Evolutionary conservation across 2,113 vertebrate species (phyloP).

Genomic region (Aix galericulata): DNA sequence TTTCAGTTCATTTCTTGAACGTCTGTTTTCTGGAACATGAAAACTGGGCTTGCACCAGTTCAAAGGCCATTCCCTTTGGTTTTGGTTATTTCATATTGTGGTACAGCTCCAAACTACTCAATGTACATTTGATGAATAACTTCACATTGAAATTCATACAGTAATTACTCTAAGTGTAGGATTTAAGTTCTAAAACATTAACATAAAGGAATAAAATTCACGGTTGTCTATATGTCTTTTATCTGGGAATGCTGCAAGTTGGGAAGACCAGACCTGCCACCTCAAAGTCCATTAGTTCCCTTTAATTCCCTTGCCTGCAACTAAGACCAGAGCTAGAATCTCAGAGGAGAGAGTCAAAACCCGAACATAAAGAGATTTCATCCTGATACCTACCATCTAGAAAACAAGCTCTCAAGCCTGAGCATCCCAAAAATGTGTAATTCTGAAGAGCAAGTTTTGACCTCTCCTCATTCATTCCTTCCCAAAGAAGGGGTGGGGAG

Average conservation of each 20-base stretch:
- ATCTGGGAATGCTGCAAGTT: not conserved
- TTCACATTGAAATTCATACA: not conserved
- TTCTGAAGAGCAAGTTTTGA: not conserved
- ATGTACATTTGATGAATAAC: not conserved
- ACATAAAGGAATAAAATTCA: not conserved
- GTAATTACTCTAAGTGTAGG: not conserved
- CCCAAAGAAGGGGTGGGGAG: not conserved
- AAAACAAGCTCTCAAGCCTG: not conserved
- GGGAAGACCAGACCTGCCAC: not conserved
- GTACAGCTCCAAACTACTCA: not conserved
- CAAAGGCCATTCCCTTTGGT: not conserved
- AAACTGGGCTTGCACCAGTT: not conserved
- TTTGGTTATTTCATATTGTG: not conserved
- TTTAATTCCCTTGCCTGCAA: not conserved
- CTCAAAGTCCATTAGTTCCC: not conserved
- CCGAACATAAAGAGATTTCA: not conserved
- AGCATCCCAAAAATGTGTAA: not conserved
- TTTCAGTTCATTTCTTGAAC: not conserved
- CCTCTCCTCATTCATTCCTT: not conserved
- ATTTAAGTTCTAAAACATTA: not conserved
- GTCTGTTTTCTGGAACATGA: not conserved
- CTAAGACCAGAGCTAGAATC: rapidly evolving
- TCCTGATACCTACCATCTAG: not conserved
- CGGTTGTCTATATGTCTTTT: not conserved
- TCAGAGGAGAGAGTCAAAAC: not conserved